These are phyloP conservation scores for Cnemophilus loriae DNA, from an alignment of 2,113 vertebrate species.

Conservation along the genomic window DNA sequence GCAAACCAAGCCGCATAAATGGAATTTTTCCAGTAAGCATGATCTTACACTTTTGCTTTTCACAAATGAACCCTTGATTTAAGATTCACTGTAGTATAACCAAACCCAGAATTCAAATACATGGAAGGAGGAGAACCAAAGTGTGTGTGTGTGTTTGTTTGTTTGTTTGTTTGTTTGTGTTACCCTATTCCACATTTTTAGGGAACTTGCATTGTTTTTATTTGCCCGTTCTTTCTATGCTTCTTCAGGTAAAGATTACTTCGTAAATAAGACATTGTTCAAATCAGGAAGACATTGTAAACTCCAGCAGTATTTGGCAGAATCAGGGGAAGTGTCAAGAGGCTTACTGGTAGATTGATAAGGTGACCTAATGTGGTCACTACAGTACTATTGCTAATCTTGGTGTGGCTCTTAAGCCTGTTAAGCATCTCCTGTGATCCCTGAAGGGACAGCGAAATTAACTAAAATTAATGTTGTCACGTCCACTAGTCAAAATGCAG, in stretches of 20 bases:
- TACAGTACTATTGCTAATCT: neutral
- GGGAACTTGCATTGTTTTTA: neutral
- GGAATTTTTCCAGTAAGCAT: constrained; percentile 91
- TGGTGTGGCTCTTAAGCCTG: neutral
- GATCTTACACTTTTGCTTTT: neutral
- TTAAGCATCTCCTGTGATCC: neutral
- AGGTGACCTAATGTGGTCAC: neutral
- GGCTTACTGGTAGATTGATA: neutral
- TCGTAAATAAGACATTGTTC: neutral
- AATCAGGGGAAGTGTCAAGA: neutral
- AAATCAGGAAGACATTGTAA: neutral
- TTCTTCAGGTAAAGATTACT: neutral
- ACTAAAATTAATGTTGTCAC: neutral
- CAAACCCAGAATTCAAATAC: neutral
- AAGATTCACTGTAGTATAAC: neutral
- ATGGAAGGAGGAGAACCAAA: neutral
- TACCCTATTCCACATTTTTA: neutral
- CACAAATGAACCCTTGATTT: neutral
- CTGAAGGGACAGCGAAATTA: neutral
- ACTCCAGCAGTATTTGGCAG: neutral
- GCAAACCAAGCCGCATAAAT: constrained; percentile 90
- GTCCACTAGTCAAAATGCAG: neutral
- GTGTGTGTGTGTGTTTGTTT: too few relatives aligned
- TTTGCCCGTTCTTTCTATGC: neutral
- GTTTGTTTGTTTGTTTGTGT: neutral